Evolutionary conservation across 2,888 invertebrate species (phyloP).

Genomic region (Ophioninae sp.): DNA sequence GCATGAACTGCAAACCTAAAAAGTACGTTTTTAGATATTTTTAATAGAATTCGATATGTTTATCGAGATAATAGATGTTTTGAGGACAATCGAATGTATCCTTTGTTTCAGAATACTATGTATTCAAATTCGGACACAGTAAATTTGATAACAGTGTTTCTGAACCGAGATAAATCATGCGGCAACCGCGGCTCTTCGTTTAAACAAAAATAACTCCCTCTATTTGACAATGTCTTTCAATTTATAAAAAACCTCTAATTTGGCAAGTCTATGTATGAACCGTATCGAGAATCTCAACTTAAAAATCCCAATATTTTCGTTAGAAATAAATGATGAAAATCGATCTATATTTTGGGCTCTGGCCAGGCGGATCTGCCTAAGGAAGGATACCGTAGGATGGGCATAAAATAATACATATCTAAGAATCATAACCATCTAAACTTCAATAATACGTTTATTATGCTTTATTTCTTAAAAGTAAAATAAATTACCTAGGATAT

Average conservation of each 20-base stretch:
- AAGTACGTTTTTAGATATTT: too few species aligned
- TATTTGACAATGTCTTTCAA: not conserved
- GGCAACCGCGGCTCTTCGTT: not conserved
- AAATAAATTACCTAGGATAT: slow-evolving; percentile 67
- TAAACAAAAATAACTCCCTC: not conserved
- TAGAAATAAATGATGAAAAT: not conserved
- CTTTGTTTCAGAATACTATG: too few species aligned
- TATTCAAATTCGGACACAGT: too few species aligned
- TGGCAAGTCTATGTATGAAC: not conserved
- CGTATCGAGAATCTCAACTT: not conserved
- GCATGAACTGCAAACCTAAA: too few species aligned
- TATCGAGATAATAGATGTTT: too few species aligned
- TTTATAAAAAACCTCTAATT: not conserved
- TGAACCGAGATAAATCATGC: not conserved
- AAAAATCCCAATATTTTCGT: not conserved
- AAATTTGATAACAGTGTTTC: too few species aligned
- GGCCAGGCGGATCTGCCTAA: not conserved
- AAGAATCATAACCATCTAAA: not conserved
- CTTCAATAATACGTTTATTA: slow-evolving; percentile 54
- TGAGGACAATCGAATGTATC: too few species aligned
- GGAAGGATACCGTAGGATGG: not conserved
- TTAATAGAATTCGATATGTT: too few species aligned
- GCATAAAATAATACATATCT: not conserved
- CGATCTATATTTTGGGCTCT: not conserved
- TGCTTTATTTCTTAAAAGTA: slow-evolving; percentile 30